Percentiles rank a stretch among this genome's conserved stretches.
These are phyloP conservation scores for Podocnemis expansa DNA, from an alignment of 2,113 vertebrate genomes.

Conservation along the genomic window DNA sequence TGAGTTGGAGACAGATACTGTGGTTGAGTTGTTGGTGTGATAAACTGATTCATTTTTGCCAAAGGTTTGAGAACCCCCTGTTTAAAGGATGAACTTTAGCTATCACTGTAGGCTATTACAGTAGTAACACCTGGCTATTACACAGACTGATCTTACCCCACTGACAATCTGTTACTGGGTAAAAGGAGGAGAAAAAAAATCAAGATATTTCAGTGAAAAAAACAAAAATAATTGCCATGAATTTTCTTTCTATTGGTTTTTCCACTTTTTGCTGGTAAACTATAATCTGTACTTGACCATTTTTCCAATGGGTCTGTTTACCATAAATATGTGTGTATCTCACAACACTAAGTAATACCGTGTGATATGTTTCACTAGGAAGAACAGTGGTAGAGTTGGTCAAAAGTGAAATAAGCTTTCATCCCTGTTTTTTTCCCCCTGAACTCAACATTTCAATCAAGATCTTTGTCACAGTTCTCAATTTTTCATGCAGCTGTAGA, in stretches of 20 bases:
- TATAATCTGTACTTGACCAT: not conserved
- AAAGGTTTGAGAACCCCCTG: not conserved
- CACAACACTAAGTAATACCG: not conserved
- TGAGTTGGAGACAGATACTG: not conserved
- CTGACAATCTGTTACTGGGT: not conserved
- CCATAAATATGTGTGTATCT: conserved; percentile 11
- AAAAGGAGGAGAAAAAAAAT: not conserved
- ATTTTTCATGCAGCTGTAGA: too few relatives aligned
- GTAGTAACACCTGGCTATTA: not conserved
- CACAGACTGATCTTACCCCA: not conserved
- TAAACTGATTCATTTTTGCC: not conserved
- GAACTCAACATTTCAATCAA: not conserved
- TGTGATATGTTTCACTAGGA: not conserved
- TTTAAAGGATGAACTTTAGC: not conserved
- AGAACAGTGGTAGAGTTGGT: not conserved
- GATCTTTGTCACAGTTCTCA: not conserved
- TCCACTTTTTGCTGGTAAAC: not conserved
- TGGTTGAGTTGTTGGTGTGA: not conserved
- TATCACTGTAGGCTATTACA: not conserved
- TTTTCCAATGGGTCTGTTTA: not conserved
- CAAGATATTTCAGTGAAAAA: not conserved
- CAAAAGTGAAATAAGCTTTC: not conserved
- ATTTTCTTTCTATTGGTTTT: not conserved
- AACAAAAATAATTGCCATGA: not conserved
- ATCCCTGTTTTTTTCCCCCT: not conserved